Evolutionary conservation across 1,140 invertebrate species (phyloP), one percentile per base, ranked within the genome.

Genomic region (Scaptomyza hsui): DNA sequence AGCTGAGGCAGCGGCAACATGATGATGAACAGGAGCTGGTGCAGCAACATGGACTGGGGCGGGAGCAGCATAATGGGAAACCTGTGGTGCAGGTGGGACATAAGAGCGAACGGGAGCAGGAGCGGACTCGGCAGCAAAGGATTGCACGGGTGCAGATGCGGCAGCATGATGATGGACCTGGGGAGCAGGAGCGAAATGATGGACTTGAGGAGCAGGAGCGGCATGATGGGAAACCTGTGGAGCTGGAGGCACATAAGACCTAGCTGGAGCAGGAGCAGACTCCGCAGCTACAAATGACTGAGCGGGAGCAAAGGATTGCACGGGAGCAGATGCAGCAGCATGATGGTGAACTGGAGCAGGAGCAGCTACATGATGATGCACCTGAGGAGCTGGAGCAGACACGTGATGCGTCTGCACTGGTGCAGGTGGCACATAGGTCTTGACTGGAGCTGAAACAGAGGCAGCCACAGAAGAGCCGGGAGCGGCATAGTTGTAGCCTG

Each of bases 401-500:
- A 9, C 26, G 26, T 29, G 26, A 29, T 29, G 26, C 6, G 26
- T 29, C 26, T 29, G 26, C 0, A 29, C 26, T 29, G 26, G 26
- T 10, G 26, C 26, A 1, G 19, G 19, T 21, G 19, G 19, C 19
- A 21, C 19, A 9, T 29, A 29, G 26, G 26, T 29, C 26, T 29
- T 29, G 6, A 29, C 26, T 29, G 26, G 26, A 29, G 26, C 26
- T 29, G 26, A 29, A 44, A 71, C 80, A 1, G 81, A 77, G 12
- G 72, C 67, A 49, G 67, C 67, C 4, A 15, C 74, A n/a, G 63
- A 37, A 2, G 59, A 63, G 12, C 67, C 80, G 2, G 81, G 80
- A 7, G 67, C 74, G 18, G 45, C 61, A 51, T 88, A 88, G 49
- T 88, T 88, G 49, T 88, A 88, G 75, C 82, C 82, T 10, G 67